phyloP scores from a whole-genome alignment of 2,888 invertebrate genomes.

The Dicyrtomina minuta region DNA sequence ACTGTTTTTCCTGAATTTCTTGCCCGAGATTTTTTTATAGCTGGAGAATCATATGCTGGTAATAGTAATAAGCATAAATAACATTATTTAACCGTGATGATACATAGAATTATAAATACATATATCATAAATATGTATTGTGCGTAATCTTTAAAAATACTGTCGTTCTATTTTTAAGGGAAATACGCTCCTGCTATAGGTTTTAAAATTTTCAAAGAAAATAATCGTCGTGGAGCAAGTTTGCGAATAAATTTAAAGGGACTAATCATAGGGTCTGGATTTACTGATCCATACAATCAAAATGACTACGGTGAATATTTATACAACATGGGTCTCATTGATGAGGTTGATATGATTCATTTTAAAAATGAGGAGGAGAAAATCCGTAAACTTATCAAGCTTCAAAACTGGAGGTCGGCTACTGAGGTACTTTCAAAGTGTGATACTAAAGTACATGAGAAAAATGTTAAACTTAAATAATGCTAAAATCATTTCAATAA shows the following conservation, averaged over 20 bases:
- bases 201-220: conserved; percentile 54
- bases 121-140: too few relatives aligned
- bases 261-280: conserved; percentile 69
- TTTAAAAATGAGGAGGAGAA: conserved; percentile 61
- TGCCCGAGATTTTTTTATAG: conserved; percentile 76
- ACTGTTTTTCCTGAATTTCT: conserved; percentile 75
- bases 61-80: conserved; percentile 56
- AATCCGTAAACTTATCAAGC: conserved; percentile 43
- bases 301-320: conserved; percentile 75
- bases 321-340: conserved; percentile 73
- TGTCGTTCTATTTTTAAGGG: conserved; percentile 55
- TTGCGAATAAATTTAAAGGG: conserved; percentile 53
- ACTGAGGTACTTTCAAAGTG: conserved; percentile 45
- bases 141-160: too few relatives aligned
- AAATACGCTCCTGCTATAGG: conserved; percentile 59
- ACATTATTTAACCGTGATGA: too few relatives aligned
- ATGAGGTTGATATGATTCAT: conserved; percentile 64
- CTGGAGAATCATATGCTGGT: conserved; percentile 86
- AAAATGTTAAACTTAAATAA: neutral
- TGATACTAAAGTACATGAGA: neutral
- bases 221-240: conserved; percentile 36
- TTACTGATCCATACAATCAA: conserved; percentile 76
- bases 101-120: neutral
- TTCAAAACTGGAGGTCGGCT: conserved; percentile 46
- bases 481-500: too few relatives aligned